phyloP scores from a whole-genome alignment of 2,888 invertebrate genomes.

The Eupsilia transversa region DNA sequence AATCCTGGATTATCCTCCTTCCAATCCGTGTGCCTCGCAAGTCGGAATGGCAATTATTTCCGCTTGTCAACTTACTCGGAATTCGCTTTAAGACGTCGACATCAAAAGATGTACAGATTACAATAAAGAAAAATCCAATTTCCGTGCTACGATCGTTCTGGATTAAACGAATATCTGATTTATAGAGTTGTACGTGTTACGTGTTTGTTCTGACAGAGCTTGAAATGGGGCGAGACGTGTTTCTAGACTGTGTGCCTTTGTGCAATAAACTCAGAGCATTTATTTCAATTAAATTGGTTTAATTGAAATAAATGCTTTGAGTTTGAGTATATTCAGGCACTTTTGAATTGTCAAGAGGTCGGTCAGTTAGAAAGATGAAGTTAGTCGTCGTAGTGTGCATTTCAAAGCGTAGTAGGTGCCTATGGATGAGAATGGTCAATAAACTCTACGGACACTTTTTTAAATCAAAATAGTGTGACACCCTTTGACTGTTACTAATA shows the following conservation, averaged over 20 bases:
- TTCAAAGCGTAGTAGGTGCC: background rate
- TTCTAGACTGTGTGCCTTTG: background rate
- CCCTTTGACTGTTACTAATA: too few species aligned
- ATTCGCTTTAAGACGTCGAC: conserved; percentile 48
- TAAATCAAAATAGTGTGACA: background rate
- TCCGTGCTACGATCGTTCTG: conserved; percentile 33
- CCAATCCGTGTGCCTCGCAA: conserved; percentile 1
- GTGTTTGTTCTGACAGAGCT: background rate
- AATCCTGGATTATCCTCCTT: background rate
- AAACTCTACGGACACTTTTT: background rate
- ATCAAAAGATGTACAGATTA: conserved; percentile 59
- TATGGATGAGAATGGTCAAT: background rate
- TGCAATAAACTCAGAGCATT: background rate
- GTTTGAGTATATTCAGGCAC: background rate
- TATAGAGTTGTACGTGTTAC: conserved; percentile 9
- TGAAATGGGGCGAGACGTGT: background rate
- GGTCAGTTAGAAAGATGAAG: background rate
- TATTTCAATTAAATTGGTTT: background rate
- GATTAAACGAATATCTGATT: conserved; percentile 40
- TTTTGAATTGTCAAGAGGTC: background rate
- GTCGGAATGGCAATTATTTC: conserved; percentile 56
- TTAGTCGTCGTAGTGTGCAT: background rate
- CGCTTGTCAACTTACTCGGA: conserved; percentile 35
- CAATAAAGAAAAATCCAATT: conserved; percentile 56
- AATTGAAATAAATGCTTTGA: too few species aligned